These are phyloP conservation scores for Drosophila murphyi DNA, from an alignment of 1,140 invertebrate genomes.

Conservation along the genomic window DNA sequence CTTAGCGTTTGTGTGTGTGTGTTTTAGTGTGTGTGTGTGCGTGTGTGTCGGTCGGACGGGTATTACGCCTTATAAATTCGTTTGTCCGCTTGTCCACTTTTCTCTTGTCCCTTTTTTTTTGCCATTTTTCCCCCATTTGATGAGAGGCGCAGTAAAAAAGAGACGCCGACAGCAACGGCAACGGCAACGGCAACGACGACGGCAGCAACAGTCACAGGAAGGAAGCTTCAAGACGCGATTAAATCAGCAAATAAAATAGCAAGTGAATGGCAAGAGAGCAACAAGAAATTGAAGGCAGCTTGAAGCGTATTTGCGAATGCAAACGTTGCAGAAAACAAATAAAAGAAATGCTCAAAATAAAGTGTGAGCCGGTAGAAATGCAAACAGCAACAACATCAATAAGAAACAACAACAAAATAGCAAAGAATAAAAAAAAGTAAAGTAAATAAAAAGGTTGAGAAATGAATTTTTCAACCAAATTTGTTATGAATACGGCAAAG, in stretches of 20 bases:
- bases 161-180: slow-evolving; percentile 1
- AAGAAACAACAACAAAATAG: slow-evolving; percentile 7
- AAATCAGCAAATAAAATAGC: slow-evolving; percentile 81
- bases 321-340: slow-evolving; percentile 50
- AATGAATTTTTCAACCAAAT: slow-evolving; percentile 46
- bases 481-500: slow-evolving; percentile 42
- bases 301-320: slow-evolving; percentile 44
- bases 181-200: neutral
- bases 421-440: slow-evolving; percentile 3
- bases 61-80: slow-evolving; percentile 72
- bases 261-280: slow-evolving; percentile 55
- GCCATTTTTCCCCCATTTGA: slow-evolving; percentile 15
- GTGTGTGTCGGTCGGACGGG: slow-evolving; percentile 15
- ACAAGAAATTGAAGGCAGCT: slow-evolving; percentile 55
- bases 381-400: slow-evolving; percentile 30
- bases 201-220: slow-evolving; percentile 71
- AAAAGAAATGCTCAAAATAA: slow-evolving; percentile 11
- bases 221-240: slow-evolving; percentile 81
- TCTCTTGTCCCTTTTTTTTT: slow-evolving; percentile 14
- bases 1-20: slow-evolving; percentile 39
- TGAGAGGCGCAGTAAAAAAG: neutral
- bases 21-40: slow-evolving; percentile 7
- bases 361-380: slow-evolving; percentile 38
- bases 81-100: slow-evolving; percentile 27
- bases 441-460: slow-evolving; percentile 35